Percentiles rank a stretch among this genome's conserved stretches.
phyloP scores from a whole-genome alignment of 2,113 vertebrate genomes.

The Bombycilla garrulus region DNA sequence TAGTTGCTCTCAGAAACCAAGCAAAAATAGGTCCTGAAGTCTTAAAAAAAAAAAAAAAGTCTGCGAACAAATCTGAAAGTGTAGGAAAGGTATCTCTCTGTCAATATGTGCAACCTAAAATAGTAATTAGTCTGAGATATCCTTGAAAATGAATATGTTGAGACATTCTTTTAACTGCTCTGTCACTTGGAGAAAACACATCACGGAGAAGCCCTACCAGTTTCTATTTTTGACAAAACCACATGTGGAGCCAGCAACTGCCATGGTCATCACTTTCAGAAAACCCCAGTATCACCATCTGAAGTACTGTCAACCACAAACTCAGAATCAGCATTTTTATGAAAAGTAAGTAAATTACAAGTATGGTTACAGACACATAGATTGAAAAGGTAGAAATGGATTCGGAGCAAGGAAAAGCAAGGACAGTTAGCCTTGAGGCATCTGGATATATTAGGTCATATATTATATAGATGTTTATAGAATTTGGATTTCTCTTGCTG shows the following conservation, averaged over 20 bases:
- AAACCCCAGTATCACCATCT: neutral
- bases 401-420: neutral
- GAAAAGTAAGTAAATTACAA: neutral
- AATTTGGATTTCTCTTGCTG: neutral
- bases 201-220: neutral
- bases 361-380: neutral
- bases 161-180: neutral
- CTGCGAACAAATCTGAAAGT: neutral
- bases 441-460: neutral
- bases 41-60: neutral
- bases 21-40: neutral
- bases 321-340: slow-evolving; percentile 12
- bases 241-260: neutral
- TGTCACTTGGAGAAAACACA: neutral
- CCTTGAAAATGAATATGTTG: neutral
- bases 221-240: slow-evolving; percentile 2
- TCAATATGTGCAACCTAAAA: neutral
- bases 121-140: neutral
- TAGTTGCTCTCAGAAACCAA: neutral
- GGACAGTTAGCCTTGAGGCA: neutral
- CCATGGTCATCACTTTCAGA: neutral
- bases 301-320: neutral
- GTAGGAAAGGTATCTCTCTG: neutral
- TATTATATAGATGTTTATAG: neutral
- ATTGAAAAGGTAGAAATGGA: neutral